Evolutionary conservation across 2,113 vertebrate genomes (phyloP).

Genomic region (Xyrauchen texanus): DNA sequence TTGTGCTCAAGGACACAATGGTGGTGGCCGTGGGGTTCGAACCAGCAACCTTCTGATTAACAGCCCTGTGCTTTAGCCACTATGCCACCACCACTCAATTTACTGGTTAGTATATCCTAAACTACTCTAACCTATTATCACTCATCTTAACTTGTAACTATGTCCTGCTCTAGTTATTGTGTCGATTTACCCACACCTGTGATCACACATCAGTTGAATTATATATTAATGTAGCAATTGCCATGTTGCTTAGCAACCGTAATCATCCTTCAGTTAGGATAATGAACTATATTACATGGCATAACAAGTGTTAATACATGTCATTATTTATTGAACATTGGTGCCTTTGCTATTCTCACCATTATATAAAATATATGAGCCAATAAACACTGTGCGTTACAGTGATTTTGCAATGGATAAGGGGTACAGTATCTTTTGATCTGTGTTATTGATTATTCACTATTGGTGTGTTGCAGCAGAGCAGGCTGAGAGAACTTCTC

Average conservation of each 20-base stretch:
- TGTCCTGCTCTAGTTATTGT: neutral
- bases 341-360: neutral
- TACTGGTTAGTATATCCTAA: too few relatives aligned
- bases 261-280: neutral
- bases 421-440: too few relatives aligned
- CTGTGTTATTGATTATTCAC: too few relatives aligned
- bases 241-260: conserved; percentile 18
- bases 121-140: neutral
- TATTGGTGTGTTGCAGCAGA: too few relatives aligned
- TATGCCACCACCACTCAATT: too few relatives aligned
- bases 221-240: neutral
- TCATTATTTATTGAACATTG: neutral
- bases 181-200: neutral
- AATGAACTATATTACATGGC: neutral
- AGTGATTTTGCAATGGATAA: too few relatives aligned
- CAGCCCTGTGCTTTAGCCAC: too few relatives aligned
- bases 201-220: conserved; percentile 4
- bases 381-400: neutral
- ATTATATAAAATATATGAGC: neutral
- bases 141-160: neutral
- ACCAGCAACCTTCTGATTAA: too few relatives aligned
- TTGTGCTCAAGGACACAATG: too few relatives aligned
- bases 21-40: too few relatives aligned
- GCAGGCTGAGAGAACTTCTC: too few relatives aligned
- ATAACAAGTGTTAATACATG: neutral